Evolutionary conservation across 2,888 invertebrate species (phyloP), one percentile per base, ranked within the genome.

Genomic region (Thyatira batis): DNA sequence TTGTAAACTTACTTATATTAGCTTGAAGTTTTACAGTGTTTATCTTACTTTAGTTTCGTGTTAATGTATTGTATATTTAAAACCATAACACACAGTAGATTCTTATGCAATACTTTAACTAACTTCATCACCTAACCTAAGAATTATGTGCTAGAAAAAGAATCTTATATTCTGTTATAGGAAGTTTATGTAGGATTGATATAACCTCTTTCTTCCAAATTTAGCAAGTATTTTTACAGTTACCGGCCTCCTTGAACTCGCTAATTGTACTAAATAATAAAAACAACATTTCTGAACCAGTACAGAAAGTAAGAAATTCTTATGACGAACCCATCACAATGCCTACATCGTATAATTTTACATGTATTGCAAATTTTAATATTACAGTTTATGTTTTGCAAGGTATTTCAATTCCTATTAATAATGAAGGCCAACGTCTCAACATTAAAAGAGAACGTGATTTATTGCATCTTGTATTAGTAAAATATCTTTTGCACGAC

Each of bases 391-490:
- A n/a, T n/a, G 20, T 44, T 20, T 44, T 44, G 44, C 20, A 44
- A 44, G 44, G 5, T 44, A 44, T 44, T 44, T 44, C 44, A 44
- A 48, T 13, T 27, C 48, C 11, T 48, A 25, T 25, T 27, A 20
- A 10, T 11, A 27, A 25, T 48, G 48, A 48, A 48, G 48, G 48
- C 17, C 48, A 25, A 25, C 17, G 9, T 11, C 10, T 45, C 5
- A 20, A 50, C 43, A 50, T 27, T 44, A 27, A 17, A 50, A 50
- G 9, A 39, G 46, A 48, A 48, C 48, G 48, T 48, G 28, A 28
- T 48, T 27, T 48, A 46, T 46, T 17, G 10, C 8, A 46, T 17
- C 5, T 27, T 23, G 13, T 46, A 9, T 25, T 45, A 45, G 10
- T 5, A n/a, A 20, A n/a, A n/a, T 23, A n/a, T n/a, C n/a, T 46